phyloP scores from a whole-genome alignment of 1,140 invertebrate species.

The Atta texana region DNA sequence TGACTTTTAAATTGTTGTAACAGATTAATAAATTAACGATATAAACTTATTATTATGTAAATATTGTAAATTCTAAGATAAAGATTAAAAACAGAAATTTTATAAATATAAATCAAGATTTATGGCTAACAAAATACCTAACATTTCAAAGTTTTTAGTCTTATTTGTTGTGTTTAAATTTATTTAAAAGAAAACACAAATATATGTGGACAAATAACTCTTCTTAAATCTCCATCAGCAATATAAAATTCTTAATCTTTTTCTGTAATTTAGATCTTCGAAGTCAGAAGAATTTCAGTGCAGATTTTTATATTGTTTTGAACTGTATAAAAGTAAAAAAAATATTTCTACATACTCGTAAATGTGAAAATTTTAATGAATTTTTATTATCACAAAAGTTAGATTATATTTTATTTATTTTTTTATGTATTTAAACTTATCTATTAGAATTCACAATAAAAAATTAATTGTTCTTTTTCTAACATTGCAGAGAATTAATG shows the following conservation, averaged over 20 bases:
- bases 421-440: too few species aligned
- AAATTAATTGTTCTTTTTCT: too few species aligned
- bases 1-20: not conserved
- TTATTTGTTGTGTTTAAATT: not conserved
- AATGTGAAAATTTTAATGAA: too few species aligned
- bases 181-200: not conserved
- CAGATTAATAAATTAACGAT: constrained; percentile 1
- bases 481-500: not conserved
- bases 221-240: not conserved
- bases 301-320: too few species aligned
- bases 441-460: too few species aligned
- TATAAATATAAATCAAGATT: not conserved
- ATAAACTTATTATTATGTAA: not conserved
- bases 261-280: too few species aligned
- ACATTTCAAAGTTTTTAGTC: not conserved
- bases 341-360: too few species aligned
- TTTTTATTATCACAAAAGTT: too few species aligned
- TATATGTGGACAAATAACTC: not conserved
- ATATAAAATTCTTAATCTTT: too few species aligned
- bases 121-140: not conserved
- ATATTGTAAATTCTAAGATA: not conserved
- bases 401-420: too few species aligned
- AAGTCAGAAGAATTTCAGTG: too few species aligned
- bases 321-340: too few species aligned
- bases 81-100: not conserved